Evolutionary conservation across 2,888 invertebrate species (phyloP), one percentile per base, ranked within the genome.

Genomic region (Ditula angustiorana): DNA sequence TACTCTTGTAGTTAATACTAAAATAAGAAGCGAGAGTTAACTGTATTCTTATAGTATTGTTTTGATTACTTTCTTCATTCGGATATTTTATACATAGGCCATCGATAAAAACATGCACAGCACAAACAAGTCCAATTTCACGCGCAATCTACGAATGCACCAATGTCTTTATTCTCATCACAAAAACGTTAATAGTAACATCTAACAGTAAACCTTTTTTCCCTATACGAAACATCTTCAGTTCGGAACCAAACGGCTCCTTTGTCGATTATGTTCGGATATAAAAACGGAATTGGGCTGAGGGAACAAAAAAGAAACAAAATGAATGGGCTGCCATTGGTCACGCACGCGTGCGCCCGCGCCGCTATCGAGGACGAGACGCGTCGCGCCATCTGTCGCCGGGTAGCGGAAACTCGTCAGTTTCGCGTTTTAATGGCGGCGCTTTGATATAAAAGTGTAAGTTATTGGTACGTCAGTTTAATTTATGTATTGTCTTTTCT

Each of bases 251-350:
- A 78, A 77, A 80, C 85, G 86, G 86, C 76, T 75, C 82, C 86
- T 87, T 87, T 87, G 86, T 79, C 83, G 83, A 87, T 88, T 88
- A 86, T 86, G 69, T 80, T 86, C 86, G 87, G 85, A 78, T 82
- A 82, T 85, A 86, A 85, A 83, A 87, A 85, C 82, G 81, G 79
- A 86, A 87, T 87, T 85, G 82, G 84, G 84, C 80, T 80, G 75
- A 76, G 73, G 71, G 77, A 72, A 82, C 80, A 85, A 86, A 86
- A 84, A 88, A 85, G 49, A 69, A 70, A 71, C 81, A 79, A 83
- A 83, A 71, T 81, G 79, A 83, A 83, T 81, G 78, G 73, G 66
- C 55, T 49, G 65, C 71, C 73, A 78, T 81, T 77, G 72, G 77
- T 68, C 74, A 80, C 77, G 81, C 76, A 80, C 77, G 81, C 76